These are phyloP conservation scores for Formica exsecta DNA, from an alignment of 1,140 invertebrate species.

Conservation along the genomic window DNA sequence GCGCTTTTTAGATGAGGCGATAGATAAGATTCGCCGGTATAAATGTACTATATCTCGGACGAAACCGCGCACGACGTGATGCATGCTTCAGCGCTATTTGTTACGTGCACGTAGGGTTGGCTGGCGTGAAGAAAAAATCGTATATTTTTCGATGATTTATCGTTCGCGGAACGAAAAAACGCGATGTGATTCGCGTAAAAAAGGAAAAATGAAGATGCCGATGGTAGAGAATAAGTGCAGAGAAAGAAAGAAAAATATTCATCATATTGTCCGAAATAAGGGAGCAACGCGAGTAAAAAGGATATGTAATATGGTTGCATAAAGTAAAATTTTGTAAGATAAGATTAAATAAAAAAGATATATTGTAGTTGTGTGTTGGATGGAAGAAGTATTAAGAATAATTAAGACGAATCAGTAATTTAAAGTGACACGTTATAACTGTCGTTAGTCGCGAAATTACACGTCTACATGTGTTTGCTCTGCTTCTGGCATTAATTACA, in stretches of 20 bases:
- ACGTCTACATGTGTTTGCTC: neutral
- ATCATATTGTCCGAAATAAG: slow-evolving; percentile 29
- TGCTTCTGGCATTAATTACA: slow-evolving; percentile 61
- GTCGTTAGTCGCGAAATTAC: slow-evolving; percentile 15
- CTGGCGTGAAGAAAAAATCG: slow-evolving; percentile 64
- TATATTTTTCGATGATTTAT: slow-evolving; percentile 70
- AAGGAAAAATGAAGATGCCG: slow-evolving; percentile 12
- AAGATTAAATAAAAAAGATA: slow-evolving; percentile 17
- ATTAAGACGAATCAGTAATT: slow-evolving; percentile 21
- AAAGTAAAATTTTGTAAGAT: slow-evolving; percentile 5
- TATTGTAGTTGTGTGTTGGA: slow-evolving; percentile 2
- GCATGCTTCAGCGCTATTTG: slow-evolving; percentile 69
- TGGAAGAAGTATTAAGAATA: neutral
- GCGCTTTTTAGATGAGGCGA: slow-evolving; percentile 59
- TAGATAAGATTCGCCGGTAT: slow-evolving; percentile 54
- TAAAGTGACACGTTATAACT: neutral
- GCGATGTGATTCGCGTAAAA: slow-evolving; percentile 39
- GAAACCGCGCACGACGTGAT: slow-evolving; percentile 52
- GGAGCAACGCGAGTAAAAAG: slow-evolving; percentile 9
- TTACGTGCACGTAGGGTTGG: slow-evolving; percentile 54
- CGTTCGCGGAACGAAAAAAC: slow-evolving; percentile 65
- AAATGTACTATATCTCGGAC: slow-evolving; percentile 3
- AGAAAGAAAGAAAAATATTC: slow-evolving; percentile 42
- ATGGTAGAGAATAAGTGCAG: slow-evolving; percentile 11
- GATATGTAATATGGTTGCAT: neutral